Conservation (phyloP, 92 coral and sea anemone genomes). For the Parazoanthus atlanticus region DNA sequence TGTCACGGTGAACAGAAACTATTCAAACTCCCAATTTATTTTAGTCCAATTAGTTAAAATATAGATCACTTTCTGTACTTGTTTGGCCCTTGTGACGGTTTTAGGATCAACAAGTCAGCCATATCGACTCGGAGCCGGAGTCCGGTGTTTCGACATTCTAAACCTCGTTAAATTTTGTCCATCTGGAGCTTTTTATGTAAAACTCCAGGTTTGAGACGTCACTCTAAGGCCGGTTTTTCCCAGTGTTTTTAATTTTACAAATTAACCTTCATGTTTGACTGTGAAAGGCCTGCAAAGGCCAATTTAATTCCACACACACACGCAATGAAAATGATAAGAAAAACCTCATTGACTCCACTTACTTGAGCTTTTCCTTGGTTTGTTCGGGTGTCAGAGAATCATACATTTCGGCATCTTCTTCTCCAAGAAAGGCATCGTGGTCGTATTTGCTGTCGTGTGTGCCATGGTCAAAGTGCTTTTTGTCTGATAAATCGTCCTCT, state of each 20-base stretch:
- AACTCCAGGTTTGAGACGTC: too few relatives aligned
- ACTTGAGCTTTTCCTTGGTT: constrained; percentile 66
- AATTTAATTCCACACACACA: not conserved
- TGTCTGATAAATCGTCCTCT: constrained; percentile 47
- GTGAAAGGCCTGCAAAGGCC: not conserved
- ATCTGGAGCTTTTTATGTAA: too few relatives aligned
- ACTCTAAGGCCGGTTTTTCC: too few relatives aligned
- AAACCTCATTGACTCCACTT: constrained; percentile 6
- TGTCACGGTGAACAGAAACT: not conserved
- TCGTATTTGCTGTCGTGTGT: constrained; percentile 62
- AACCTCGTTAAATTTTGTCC: too few relatives aligned
- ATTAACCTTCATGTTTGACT: too few relatives aligned
- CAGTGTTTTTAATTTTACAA: too few relatives aligned
- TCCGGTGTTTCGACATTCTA: too few relatives aligned
- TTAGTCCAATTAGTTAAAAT: not conserved
- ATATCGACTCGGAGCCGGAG: too few relatives aligned
- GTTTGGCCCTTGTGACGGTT: too few relatives aligned
- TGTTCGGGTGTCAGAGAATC: constrained; percentile 50
- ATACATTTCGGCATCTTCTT: constrained; percentile 61
- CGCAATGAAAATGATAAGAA: not conserved
- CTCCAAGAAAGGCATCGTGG: constrained; percentile 83
- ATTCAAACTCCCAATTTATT: not conserved
- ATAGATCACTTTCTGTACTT: not conserved
- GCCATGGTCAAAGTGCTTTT: constrained; percentile 59
- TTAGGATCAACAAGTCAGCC: too few relatives aligned